These are phyloP conservation scores for Aspiorhynchus laticeps DNA, from an alignment of 2,113 vertebrate genomes.

Conservation along the genomic window DNA sequence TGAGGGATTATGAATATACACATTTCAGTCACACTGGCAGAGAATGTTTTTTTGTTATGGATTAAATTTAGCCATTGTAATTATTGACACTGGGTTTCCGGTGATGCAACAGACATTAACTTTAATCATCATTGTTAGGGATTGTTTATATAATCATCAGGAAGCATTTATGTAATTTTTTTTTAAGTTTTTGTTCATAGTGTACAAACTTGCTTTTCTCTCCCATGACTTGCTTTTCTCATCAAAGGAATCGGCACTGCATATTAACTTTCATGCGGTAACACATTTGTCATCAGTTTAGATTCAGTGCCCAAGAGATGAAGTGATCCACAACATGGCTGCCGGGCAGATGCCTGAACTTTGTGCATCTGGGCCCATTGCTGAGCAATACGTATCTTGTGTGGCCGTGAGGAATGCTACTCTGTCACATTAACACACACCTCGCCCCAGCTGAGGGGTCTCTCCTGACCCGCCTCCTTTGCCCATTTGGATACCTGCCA, in stretches of 20 bases:
- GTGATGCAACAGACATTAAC: neutral
- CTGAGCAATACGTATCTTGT: neutral
- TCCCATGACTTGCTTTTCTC: neutral
- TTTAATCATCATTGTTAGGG: neutral
- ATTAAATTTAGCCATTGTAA: neutral
- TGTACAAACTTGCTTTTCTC: neutral
- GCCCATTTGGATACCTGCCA: neutral
- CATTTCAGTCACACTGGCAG: neutral
- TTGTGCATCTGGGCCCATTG: neutral
- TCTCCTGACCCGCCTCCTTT: neutral
- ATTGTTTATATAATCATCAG: neutral
- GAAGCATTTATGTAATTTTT: neutral
- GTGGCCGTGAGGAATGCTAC: neutral
- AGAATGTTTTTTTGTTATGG: neutral
- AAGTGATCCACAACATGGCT: neutral
- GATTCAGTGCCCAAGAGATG: neutral
- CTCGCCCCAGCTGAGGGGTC: conserved; percentile 3
- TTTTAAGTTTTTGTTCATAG: neutral
- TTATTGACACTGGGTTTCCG: neutral
- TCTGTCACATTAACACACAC: conserved; percentile 16
- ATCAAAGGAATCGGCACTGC: neutral
- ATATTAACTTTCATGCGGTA: neutral
- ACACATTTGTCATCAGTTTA: neutral
- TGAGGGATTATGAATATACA: conserved; percentile 20
- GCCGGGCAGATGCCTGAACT: neutral